These are phyloP conservation scores for Agelas oroides DNA, from an alignment of 37 sponge, comb jelly and placozoan species.

Conservation along the genomic window DNA sequence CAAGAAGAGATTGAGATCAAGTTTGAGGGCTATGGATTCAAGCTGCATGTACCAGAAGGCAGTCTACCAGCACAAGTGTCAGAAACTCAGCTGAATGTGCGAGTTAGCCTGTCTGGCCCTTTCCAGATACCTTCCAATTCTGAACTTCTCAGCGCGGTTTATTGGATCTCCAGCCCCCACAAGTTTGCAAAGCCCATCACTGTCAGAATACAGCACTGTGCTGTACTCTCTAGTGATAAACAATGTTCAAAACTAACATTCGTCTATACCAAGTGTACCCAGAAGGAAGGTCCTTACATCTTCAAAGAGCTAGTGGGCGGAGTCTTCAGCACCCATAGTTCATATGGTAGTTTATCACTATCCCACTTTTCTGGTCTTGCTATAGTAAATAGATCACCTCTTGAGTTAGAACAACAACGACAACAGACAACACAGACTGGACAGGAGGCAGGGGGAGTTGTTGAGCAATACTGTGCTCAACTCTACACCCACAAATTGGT, in stretches of 20 bases:
- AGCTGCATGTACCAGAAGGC: too few species aligned
- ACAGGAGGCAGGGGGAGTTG: too few species aligned
- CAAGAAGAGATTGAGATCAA: too few species aligned
- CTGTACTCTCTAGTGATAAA: neutral
- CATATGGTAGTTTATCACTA: neutral
- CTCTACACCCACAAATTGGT: too few species aligned
- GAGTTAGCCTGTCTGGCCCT: neutral
- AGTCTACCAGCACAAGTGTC: too few species aligned
- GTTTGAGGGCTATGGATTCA: too few species aligned
- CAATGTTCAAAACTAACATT: neutral
- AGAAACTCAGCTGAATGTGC: too few species aligned
- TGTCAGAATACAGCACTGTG: conserved; percentile 7
- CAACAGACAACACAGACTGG: too few species aligned
- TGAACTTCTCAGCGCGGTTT: conserved; percentile 9
- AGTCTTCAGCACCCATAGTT: neutral
- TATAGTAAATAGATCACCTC: neutral
- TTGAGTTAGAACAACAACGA: too few species aligned
- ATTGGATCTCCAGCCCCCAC: neutral
- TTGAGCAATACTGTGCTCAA: too few species aligned
- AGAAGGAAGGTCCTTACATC: neutral
- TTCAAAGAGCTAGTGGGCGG: neutral
- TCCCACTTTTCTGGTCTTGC: neutral
- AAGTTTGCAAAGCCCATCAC: neutral
- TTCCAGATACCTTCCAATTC: neutral
- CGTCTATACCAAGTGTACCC: neutral